Evolutionary conservation across 2,888 invertebrate species (phyloP).

Genomic region (Aphidoletes aphidimyza): DNA sequence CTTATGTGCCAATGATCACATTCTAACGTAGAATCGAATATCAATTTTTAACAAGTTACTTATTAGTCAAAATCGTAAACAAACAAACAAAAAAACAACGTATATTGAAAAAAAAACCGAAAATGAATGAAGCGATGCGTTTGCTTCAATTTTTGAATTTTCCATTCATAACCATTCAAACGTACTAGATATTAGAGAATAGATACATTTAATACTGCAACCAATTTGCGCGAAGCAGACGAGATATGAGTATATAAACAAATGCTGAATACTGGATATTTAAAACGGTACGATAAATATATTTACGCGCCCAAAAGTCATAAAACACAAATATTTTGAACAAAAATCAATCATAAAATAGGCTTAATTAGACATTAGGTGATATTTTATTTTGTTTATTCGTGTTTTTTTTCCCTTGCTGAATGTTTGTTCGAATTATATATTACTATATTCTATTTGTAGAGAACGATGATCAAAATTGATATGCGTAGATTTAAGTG

Average conservation of each 20-base stretch:
- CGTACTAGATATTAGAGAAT: too few relatives aligned
- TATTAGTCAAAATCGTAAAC: constrained; percentile 29
- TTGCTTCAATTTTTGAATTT: neutral
- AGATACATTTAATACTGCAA: neutral
- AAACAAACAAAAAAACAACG: neutral
- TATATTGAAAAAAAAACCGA: neutral
- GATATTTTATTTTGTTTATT: neutral
- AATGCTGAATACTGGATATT: neutral
- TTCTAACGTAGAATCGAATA: neutral
- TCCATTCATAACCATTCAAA: neutral
- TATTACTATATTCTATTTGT: neutral
- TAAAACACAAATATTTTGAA: constrained; percentile 19
- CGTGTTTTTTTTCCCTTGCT: neutral
- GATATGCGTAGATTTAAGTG: neutral
- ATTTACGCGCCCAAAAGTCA: constrained; percentile 5
- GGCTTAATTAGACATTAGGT: neutral
- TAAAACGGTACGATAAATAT: neutral
- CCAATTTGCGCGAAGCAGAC: neutral
- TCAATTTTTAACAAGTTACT: constrained; percentile 4
- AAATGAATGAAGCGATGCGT: constrained; percentile 7
- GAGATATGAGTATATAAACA: too few relatives aligned
- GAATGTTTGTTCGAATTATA: neutral
- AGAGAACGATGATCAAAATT: constrained; percentile 12
- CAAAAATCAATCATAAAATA: neutral
- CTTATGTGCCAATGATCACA: constrained; percentile 31